A percentile compares a stretch with the other conserved stretches of the same genome.
phyloP scores from a whole-genome alignment of 23 tunicate species.

The Halocynthia aurantium region DNA sequence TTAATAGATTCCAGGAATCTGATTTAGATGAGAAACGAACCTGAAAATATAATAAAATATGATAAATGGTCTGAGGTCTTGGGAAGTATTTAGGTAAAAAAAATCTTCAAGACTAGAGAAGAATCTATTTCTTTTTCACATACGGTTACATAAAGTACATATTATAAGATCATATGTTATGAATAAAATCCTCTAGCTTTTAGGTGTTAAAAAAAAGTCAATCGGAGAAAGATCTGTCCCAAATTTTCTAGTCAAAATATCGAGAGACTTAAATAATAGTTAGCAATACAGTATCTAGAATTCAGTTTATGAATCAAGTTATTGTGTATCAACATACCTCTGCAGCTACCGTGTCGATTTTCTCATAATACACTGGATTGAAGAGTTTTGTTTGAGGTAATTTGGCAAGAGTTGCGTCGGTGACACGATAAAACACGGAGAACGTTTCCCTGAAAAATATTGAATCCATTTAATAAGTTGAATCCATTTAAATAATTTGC shows the following conservation, averaged over 20 bases:
- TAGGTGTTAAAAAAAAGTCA: too few species aligned
- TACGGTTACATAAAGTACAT: too few species aligned
- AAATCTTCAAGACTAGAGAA: background rate
- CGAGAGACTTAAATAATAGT: too few species aligned
- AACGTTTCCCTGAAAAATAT: slow-evolving; percentile 60
- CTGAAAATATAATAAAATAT: background rate
- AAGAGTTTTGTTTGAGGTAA: slow-evolving; percentile 1
- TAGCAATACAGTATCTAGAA: background rate
- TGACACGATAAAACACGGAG: slow-evolving; percentile 47
- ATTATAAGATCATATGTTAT: too few species aligned
- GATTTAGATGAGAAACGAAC: slow-evolving; percentile 13
- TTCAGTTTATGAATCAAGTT: background rate
- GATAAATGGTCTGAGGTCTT: too few species aligned
- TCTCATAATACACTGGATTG: slow-evolving; percentile 18
- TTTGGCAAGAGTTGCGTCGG: background rate
- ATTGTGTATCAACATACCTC: slow-evolving; percentile 29
- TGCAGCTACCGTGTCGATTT: slow-evolving; percentile 80
- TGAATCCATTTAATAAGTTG: background rate
- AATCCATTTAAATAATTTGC: background rate
- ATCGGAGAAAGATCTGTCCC: too few species aligned
- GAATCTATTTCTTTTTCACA: background rate
- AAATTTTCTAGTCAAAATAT: too few species aligned
- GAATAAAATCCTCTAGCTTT: too few species aligned
- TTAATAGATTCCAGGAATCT: background rate
- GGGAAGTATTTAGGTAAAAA: too few species aligned